These are phyloP conservation scores for Drosophila trapezifrons DNA, from an alignment of 1,140 invertebrate species.

Conservation along the genomic window DNA sequence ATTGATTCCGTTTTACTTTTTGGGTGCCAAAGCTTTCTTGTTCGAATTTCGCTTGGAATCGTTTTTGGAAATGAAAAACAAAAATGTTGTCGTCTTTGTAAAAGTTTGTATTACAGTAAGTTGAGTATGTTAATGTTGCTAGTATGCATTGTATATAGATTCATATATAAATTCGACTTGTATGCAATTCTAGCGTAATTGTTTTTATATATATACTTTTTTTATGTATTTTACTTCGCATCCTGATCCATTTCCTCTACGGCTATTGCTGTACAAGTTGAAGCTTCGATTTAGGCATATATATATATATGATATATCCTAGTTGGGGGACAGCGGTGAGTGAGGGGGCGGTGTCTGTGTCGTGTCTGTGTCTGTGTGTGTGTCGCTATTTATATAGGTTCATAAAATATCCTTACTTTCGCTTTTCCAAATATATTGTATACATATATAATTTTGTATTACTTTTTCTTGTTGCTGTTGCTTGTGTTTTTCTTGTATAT, in stretches of 20 bases:
- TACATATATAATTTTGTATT: conserved; percentile 47
- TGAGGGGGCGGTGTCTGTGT: conserved; percentile 24
- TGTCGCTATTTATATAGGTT: conserved; percentile 58
- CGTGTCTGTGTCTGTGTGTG: conserved; percentile 21
- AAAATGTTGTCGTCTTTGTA: conserved; percentile 29
- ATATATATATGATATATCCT: conserved; percentile 34
- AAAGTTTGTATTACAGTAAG: conserved; percentile 55
- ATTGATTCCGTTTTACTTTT: conserved; percentile 38
- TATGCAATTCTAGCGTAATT: conserved; percentile 80
- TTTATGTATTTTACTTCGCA: conserved; percentile 4
- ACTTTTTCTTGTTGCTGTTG: conserved; percentile 31
- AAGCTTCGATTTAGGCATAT: conserved; percentile 47
- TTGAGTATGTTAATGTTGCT: conserved; percentile 52
- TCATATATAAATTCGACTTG: conserved; percentile 78
- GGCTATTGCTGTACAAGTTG: conserved; percentile 58
- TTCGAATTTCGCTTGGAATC: conserved; percentile 32
- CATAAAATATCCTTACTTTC: conserved; percentile 73
- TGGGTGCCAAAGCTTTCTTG: conserved; percentile 73
- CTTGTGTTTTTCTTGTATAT: conserved; percentile 57
- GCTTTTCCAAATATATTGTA: conserved; percentile 66
- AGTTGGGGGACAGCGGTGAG: conserved; percentile 9
- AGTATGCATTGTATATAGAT: conserved; percentile 59
- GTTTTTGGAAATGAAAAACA: conserved; percentile 36
- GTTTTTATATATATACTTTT: conserved; percentile 34
- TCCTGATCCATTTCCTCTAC: conserved; percentile 19